A percentile compares a stretch with the other conserved stretches of the same genome.
Evolutionary conservation across 2,113 vertebrate genomes (phyloP).

Genomic region (Phasianus colchicus): DNA sequence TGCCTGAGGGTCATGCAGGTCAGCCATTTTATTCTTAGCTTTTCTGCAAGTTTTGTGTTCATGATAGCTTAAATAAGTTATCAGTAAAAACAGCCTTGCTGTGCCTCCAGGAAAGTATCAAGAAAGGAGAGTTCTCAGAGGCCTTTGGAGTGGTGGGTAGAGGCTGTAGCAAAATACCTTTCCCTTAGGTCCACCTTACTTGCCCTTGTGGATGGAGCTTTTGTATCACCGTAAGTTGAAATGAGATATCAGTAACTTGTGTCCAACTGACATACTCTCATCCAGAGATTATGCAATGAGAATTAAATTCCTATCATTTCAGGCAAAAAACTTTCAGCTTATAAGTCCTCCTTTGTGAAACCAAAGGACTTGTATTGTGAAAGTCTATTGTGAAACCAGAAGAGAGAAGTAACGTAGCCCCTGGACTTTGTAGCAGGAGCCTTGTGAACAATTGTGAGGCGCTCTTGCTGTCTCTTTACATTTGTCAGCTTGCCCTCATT

Average conservation of each 20-base stretch:
- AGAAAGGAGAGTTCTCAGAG: neutral
- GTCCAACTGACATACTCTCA: neutral
- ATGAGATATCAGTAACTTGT: neutral
- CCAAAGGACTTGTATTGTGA: neutral
- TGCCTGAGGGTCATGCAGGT: neutral
- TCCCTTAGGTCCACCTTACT: neutral
- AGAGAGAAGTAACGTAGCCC: neutral
- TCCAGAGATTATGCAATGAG: neutral
- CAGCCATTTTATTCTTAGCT: neutral
- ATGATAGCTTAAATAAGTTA: neutral
- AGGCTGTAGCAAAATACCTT: neutral
- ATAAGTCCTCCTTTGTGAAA: neutral
- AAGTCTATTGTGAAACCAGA: neutral
- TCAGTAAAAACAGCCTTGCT: neutral
- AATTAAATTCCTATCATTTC: neutral
- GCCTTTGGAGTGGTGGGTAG: neutral
- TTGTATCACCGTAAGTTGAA: accelerated
- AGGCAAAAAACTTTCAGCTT: neutral
- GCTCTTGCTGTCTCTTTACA: neutral
- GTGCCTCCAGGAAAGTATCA: accelerated
- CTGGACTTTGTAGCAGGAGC: neutral
- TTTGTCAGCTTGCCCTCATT: neutral
- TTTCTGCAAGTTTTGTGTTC: neutral
- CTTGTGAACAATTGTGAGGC: neutral
- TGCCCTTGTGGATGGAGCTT: neutral